These are phyloP conservation scores for Taenioides sp. DNA, from an alignment of 2,797 vertebrate species.

Conservation along the genomic window DNA sequence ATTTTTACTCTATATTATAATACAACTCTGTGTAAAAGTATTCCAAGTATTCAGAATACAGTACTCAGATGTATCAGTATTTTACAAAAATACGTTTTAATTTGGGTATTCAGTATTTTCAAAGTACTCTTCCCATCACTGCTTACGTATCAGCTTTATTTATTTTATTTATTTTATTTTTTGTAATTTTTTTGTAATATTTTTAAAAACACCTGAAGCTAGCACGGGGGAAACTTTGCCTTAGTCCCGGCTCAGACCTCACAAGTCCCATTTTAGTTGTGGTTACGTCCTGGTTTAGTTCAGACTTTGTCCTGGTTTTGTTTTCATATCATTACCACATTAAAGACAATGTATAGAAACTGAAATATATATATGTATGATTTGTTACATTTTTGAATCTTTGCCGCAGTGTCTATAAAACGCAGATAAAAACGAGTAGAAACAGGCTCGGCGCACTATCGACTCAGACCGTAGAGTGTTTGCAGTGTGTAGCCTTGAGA, in stretches of 20 bases:
- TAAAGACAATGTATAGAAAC: background rate
- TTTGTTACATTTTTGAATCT: constrained; percentile 4
- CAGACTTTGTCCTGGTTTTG: background rate
- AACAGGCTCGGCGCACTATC: constrained; percentile 30
- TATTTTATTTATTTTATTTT: no score
- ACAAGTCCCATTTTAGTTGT: background rate
- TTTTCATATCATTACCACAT: background rate
- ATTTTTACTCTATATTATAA: no score
- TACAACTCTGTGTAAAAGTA: no score
- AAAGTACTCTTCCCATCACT: no score
- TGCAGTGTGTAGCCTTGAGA: constrained; percentile 60
- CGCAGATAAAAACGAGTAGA: background rate
- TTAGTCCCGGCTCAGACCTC: background rate
- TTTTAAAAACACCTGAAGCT: background rate
- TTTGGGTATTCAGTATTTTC: no score
- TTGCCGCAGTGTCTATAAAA: background rate
- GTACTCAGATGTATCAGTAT: no score
- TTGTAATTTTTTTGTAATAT: no score
- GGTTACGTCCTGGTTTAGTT: background rate
- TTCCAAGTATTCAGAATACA: no score
- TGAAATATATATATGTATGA: background rate
- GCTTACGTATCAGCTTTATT: background rate
- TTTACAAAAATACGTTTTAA: no score
- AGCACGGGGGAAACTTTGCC: no score
- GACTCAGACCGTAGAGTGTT: constrained; percentile 38